phyloP scores from a whole-genome alignment of 2,888 invertebrate species.

The Orthosia incerta region DNA sequence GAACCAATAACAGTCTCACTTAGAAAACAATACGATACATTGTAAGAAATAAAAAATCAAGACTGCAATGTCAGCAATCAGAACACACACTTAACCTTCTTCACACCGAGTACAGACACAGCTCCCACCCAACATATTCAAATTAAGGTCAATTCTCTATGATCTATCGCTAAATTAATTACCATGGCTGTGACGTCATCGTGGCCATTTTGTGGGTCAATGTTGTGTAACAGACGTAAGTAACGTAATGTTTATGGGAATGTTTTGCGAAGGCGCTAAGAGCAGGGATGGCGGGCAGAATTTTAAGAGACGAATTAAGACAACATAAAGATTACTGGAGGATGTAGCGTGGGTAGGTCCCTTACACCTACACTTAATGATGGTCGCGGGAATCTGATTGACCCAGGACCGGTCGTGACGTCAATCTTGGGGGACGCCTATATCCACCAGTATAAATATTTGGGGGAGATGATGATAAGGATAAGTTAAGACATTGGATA shows the following conservation, averaged over 20 bases:
- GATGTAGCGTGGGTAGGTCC: not conserved
- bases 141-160: constrained; percentile 67
- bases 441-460: not conserved
- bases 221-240: constrained; percentile 64
- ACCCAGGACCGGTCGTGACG: not conserved
- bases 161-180: constrained; percentile 62
- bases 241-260: constrained; percentile 61
- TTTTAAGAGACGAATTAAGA: not conserved
- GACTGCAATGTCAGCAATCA: constrained; percentile 23
- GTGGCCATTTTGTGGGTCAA: constrained; percentile 56
- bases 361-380: not conserved
- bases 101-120: constrained; percentile 32
- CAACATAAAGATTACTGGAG: not conserved
- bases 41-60: no score
- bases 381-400: not conserved
- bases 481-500: not conserved
- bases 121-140: constrained; percentile 49
- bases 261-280: constrained; percentile 50
- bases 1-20: not conserved
- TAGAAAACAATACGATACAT: no score
- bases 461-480: no score
- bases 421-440: no score
- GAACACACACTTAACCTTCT: constrained; percentile 45
- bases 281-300: constrained; percentile 38
- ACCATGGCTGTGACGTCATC: constrained; percentile 55